Conservation (phyloP, 1,140 invertebrate species). For the Hypothenemus hampei region DNA sequence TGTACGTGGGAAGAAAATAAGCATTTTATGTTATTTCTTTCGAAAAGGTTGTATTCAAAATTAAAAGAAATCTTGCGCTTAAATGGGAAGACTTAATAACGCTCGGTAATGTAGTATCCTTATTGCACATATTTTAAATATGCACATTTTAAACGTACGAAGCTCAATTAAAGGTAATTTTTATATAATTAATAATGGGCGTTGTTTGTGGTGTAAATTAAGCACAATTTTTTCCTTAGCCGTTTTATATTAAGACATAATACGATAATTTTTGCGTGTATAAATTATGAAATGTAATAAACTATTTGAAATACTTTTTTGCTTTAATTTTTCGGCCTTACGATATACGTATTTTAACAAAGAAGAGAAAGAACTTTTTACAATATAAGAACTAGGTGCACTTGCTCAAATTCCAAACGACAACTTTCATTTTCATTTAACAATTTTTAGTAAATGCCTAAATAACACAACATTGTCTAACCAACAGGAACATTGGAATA, state of each 20-base stretch:
- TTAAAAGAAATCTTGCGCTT: background rate
- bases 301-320: no score
- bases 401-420: no score
- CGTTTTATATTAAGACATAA: conserved; percentile 15
- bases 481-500: no score
- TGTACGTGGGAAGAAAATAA: no score
- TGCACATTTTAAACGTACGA: conserved; percentile 17
- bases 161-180: conserved; percentile 26
- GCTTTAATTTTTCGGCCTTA: no score
- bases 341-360: no score
- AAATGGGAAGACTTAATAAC: background rate
- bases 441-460: no score
- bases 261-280: conserved; percentile 14
- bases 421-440: no score
- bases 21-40: no score
- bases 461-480: no score
- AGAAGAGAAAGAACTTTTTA: no score
- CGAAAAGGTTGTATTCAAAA: background rate
- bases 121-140: conserved; percentile 6
- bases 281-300: conserved; percentile 27
- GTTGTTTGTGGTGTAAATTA: conserved; percentile 11
- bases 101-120: background rate
- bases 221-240: conserved; percentile 22
- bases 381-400: no score
- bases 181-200: conserved; percentile 14